Conservation (phyloP, 64 coral and sea anemone species). For the Montipora foliosa region DNA sequence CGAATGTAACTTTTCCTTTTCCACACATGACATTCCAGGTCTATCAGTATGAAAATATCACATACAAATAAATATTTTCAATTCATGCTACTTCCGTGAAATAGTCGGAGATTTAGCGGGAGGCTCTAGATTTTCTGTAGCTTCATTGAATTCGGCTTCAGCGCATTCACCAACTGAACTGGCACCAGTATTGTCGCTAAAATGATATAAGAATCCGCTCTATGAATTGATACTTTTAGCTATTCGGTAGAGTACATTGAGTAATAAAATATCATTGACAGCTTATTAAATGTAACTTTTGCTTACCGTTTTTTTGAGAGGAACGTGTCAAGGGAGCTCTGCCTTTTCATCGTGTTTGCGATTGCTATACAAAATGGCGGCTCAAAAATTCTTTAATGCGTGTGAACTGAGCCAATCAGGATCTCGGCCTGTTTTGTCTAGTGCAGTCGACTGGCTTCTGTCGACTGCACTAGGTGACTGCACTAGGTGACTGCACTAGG, state of each 20-base stretch:
- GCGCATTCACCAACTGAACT: no score
- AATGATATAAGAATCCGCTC: background rate
- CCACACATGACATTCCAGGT: no score
- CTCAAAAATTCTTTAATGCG: no score
- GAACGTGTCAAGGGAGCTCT: constrained; percentile 84
- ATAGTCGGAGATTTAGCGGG: no score
- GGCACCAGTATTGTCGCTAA: constrained; percentile 82
- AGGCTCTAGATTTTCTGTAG: no score
- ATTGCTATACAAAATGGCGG: background rate
- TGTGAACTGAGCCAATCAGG: constrained; percentile 45
- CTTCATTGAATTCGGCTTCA: no score
- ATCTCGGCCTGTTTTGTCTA: constrained; percentile 32
- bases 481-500: constrained; percentile 19
- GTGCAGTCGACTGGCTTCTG: constrained; percentile 6
- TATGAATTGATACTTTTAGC: constrained; percentile 87
- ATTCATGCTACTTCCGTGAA: no score
- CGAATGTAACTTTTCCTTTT: no score
- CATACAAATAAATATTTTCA: no score
- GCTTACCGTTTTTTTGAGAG: constrained; percentile 87
- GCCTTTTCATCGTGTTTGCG: constrained; percentile 78
- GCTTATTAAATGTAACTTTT: constrained; percentile 71
- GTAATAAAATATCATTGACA: constrained; percentile 76
- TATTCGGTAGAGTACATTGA: constrained; percentile 68
- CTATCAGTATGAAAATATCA: no score
- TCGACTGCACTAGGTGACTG: background rate